These are phyloP conservation scores for Corbicula japonica DNA, from an alignment of 2,888 invertebrate species.

Conservation along the genomic window DNA sequence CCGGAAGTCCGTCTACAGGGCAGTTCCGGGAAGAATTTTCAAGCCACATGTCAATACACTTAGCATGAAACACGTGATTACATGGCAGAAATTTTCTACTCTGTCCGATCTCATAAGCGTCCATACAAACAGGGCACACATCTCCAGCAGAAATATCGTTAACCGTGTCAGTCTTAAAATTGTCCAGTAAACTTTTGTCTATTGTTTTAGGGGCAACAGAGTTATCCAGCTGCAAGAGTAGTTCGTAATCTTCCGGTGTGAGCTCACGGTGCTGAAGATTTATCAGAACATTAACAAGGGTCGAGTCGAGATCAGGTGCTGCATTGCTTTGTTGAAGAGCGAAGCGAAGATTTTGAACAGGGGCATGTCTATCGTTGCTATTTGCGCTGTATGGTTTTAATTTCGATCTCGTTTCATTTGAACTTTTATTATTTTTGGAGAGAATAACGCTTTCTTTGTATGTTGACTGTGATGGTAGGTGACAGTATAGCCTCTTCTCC, in stretches of 20 bases:
- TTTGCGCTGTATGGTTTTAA: conserved; percentile 40
- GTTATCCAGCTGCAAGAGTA: conserved; percentile 83
- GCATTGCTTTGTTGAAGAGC: conserved; percentile 73
- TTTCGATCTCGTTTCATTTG: conserved; percentile 54
- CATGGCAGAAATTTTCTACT: conserved; percentile 82
- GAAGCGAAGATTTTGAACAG: conserved; percentile 74
- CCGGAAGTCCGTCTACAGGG: conserved; percentile 84
- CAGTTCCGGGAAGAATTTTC: conserved; percentile 83
- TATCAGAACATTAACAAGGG: conserved; percentile 78
- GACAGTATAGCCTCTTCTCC: conserved; percentile 53
- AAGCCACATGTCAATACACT: conserved; percentile 85
- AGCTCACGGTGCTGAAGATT: conserved; percentile 84
- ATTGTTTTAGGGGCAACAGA: conserved; percentile 83
- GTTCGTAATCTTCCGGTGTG: conserved; percentile 85
- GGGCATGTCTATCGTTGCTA: conserved; percentile 37
- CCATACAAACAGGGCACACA: conserved; percentile 84
- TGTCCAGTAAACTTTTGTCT: conserved; percentile 62
- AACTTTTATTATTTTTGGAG: conserved; percentile 38
- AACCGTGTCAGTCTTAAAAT: conserved; percentile 77
- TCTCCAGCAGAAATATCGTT: conserved; percentile 62
- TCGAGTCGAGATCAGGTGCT: conserved; percentile 64
- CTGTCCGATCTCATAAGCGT: conserved; percentile 79
- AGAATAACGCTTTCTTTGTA: conserved; percentile 22
- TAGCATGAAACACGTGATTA: conserved; percentile 82
- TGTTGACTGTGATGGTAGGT: conserved; percentile 54